Conservation (phyloP, 1,140 invertebrate genomes). For the Octopus sinensis region DNA sequence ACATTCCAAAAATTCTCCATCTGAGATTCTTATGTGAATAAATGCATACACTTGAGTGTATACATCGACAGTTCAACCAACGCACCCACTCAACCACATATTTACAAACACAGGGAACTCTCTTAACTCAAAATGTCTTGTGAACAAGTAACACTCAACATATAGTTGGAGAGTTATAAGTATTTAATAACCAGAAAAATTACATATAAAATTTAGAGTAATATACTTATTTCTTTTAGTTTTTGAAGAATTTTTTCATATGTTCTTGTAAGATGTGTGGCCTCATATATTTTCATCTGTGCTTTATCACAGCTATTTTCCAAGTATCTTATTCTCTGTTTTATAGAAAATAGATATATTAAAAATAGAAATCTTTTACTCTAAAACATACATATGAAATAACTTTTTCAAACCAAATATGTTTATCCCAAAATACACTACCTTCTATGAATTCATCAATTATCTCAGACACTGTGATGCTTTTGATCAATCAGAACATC, state of each 20-base stretch:
- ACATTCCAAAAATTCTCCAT: too few relatives aligned
- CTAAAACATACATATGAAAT: too few relatives aligned
- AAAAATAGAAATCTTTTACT: too few relatives aligned
- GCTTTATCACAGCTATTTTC: conserved; percentile 59
- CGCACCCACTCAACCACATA: neutral
- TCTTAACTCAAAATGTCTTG: neutral
- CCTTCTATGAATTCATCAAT: too few relatives aligned
- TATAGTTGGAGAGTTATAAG: neutral
- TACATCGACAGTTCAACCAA: too few relatives aligned
- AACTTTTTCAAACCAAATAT: too few relatives aligned
- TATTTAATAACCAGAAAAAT: neutral
- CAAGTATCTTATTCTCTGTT: conserved; percentile 52
- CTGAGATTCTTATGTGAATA: too few relatives aligned
- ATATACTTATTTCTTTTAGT: conserved; percentile 42
- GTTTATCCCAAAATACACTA: too few relatives aligned
- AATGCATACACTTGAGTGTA: too few relatives aligned
- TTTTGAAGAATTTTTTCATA: conserved; percentile 57
- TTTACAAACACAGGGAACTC: neutral
- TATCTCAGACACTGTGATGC: too few relatives aligned
- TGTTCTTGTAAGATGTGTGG: conserved; percentile 55
- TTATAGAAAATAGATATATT: neutral
- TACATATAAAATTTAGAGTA: neutral
- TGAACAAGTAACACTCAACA: neutral
- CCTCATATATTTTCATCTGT: conserved; percentile 57
- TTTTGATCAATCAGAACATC: too few relatives aligned